Evolutionary conservation across 2,113 vertebrate species (phyloP).

Genomic region (Sylvicapra grimmia): DNA sequence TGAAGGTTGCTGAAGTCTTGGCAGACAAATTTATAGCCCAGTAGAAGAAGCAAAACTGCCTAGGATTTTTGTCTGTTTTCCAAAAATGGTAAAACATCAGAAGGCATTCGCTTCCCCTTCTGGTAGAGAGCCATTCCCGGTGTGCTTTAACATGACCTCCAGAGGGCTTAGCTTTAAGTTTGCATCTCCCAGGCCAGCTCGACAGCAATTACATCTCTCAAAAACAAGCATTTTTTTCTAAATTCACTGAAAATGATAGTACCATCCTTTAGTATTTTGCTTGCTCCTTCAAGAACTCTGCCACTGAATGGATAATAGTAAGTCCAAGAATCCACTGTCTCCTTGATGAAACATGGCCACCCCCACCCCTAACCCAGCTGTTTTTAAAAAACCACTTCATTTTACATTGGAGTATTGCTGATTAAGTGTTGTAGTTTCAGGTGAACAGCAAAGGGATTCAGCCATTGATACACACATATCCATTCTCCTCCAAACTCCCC

Average conservation of each 20-base stretch:
- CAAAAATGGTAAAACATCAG: neutral
- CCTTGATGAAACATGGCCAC: neutral
- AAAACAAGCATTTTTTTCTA: neutral
- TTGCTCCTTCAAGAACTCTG: neutral
- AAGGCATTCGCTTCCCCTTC: neutral
- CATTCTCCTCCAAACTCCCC: neutral
- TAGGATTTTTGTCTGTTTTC: neutral
- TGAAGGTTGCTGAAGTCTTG: neutral
- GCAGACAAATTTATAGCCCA: neutral
- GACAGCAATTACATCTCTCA: neutral
- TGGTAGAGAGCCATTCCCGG: neutral
- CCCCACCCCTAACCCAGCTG: neutral
- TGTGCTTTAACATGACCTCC: neutral
- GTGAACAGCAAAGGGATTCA: neutral
- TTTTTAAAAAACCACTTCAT: neutral
- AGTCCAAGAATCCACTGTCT: neutral
- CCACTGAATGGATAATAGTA: neutral
- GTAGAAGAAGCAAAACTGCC: neutral
- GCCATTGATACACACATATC: neutral
- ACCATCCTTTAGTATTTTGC: neutral
- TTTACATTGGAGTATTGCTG: neutral
- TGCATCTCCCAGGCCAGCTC: neutral
- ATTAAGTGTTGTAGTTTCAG: neutral
- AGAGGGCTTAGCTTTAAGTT: neutral
- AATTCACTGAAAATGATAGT: neutral